Evolutionary conservation across 2,113 vertebrate species (phyloP).

Genomic region (Atlantisia rogersi): DNA sequence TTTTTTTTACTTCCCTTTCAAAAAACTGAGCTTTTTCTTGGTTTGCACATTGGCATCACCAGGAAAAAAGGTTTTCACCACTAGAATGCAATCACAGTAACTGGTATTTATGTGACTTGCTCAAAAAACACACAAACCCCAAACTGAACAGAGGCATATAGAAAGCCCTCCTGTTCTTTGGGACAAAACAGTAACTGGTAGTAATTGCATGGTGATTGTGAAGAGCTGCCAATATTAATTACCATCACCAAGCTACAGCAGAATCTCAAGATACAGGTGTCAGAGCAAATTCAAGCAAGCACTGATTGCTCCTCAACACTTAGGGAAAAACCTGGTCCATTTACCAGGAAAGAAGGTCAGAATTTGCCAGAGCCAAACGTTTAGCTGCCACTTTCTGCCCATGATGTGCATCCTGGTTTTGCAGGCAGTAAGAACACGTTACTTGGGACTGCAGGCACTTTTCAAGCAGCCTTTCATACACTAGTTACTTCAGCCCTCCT

Average conservation of each 20-base stretch:
- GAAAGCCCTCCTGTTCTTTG: neutral
- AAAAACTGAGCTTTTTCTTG: neutral
- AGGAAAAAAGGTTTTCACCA: neutral
- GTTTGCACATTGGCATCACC: neutral
- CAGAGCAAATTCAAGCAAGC: neutral
- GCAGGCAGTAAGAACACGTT: neutral
- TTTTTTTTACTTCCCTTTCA: neutral
- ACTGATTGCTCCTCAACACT: neutral
- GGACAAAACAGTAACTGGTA: neutral
- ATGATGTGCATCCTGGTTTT: neutral
- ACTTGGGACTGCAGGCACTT: neutral
- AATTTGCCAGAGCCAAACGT: neutral
- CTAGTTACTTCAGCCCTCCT: neutral
- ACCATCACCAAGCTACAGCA: neutral
- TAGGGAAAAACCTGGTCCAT: neutral
- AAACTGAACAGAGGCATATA: neutral
- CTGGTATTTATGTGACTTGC: constrained; percentile 20
- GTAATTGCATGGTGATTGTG: neutral
- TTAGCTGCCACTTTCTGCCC: neutral
- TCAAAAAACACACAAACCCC: neutral
- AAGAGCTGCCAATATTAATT: neutral
- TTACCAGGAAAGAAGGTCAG: neutral
- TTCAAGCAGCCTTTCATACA: neutral
- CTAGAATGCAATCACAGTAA: neutral
- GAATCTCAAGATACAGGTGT: neutral